These are phyloP conservation scores for Diachasma alloeum DNA, from an alignment of 1,140 invertebrate species.

Conservation along the genomic window DNA sequence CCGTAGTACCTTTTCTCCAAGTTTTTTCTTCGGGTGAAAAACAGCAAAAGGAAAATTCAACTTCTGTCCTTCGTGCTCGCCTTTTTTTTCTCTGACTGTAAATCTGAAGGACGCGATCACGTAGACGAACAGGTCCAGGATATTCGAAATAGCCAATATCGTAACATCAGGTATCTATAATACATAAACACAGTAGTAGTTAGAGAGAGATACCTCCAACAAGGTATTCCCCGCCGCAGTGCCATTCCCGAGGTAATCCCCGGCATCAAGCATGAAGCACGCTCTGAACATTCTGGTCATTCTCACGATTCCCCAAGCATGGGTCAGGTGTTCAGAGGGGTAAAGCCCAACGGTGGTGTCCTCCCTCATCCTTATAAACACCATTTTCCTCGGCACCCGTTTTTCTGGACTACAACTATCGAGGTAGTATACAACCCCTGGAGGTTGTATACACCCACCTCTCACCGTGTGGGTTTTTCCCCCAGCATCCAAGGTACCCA, in stretches of 20 bases:
- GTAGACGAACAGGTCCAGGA: not conserved
- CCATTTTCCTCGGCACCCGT: not conserved
- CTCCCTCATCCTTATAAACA: not conserved
- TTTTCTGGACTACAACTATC: not conserved
- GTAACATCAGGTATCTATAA: not conserved
- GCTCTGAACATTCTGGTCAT: conserved; percentile 47
- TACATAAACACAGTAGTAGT: conserved; percentile 10
- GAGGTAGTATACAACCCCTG: not conserved
- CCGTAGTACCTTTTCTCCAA: not conserved
- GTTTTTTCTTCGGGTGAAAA: not conserved
- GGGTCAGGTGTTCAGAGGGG: conserved; percentile 31
- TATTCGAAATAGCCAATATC: not conserved
- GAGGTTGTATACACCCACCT: conserved; percentile 20
- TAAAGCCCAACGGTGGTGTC: conserved; percentile 22
- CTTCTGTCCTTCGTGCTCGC: not conserved
- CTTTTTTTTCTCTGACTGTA: not conserved
- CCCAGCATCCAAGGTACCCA: not conserved
- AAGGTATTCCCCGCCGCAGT: not conserved
- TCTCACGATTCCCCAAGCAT: conserved; percentile 44
- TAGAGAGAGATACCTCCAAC: not conserved
- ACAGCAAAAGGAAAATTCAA: not conserved
- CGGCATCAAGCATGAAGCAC: conserved; percentile 40
- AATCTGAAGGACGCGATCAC: not conserved
- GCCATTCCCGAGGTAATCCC: conserved; percentile 42
- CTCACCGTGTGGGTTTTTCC: not conserved